Percentiles rank a stretch among this genome's conserved stretches.
phyloP scores from a whole-genome alignment of 1,140 invertebrate species.

The Heliconius eleuchia region DNA sequence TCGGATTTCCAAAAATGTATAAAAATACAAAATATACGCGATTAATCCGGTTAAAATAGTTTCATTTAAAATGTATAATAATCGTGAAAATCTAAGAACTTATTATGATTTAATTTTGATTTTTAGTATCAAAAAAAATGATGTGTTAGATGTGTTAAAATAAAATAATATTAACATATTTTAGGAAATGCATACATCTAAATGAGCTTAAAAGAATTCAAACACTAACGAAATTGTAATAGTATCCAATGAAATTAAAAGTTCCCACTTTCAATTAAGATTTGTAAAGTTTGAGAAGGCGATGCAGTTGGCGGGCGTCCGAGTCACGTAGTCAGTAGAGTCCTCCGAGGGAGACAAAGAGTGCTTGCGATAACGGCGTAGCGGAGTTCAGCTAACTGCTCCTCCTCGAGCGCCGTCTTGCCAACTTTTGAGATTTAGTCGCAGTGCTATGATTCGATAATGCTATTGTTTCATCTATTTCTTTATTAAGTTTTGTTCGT shows the following conservation, averaged over 20 bases:
- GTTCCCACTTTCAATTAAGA: slow-evolving; percentile 16
- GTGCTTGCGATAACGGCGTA: slow-evolving; percentile 28
- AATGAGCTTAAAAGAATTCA: too few species aligned
- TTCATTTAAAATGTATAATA: too few species aligned
- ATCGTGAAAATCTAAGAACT: too few species aligned
- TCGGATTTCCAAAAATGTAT: too few species aligned
- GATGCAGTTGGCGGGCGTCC: slow-evolving; percentile 21
- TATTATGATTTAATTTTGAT: too few species aligned
- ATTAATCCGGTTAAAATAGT: too few species aligned
- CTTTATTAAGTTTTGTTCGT: neutral
- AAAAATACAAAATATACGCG: too few species aligned
- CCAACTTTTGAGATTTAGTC: slow-evolving; percentile 21
- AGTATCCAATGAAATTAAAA: slow-evolving; percentile 20
- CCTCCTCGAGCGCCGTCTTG: slow-evolving; percentile 19
- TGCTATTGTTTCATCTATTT: neutral
- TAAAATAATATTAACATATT: too few species aligned
- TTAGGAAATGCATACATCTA: too few species aligned
- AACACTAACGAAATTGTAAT: neutral
- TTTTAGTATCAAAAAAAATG: too few species aligned
- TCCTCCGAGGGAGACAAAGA: slow-evolving; percentile 14
- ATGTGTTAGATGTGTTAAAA: too few species aligned
- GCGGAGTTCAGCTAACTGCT: slow-evolving; percentile 23
- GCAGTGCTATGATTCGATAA: slow-evolving; percentile 3
- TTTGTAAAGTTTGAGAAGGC: slow-evolving; percentile 18
- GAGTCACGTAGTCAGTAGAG: slow-evolving; percentile 23